phyloP scores from a whole-genome alignment of 1,140 invertebrate genomes.

The Papilio glaucus region DNA sequence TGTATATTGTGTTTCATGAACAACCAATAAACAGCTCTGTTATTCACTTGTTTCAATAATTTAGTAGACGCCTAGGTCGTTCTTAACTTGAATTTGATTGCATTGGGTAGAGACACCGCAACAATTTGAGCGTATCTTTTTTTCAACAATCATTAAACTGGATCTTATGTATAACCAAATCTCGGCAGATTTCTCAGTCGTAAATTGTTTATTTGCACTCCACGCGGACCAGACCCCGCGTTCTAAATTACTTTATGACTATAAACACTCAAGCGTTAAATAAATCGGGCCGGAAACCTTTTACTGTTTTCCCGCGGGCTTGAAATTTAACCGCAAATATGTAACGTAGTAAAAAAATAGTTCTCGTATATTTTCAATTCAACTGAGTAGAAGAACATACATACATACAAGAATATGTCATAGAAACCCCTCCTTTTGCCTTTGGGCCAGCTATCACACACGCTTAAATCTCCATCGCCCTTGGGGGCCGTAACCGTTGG shows the following conservation, averaged over 20 bases:
- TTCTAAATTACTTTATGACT: slow-evolving; percentile 11
- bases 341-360: no score
- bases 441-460: no score
- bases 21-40: no score
- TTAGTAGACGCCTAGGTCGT: not conserved
- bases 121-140: not conserved
- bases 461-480: no score
- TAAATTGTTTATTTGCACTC: slow-evolving; percentile 8
- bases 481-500: no score
- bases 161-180: not conserved
- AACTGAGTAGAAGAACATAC: no score
- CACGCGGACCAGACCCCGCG: not conserved
- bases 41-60: no score
- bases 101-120: not conserved
- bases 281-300: slow-evolving; percentile 5
- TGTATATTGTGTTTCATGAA: no score
- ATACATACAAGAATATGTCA: no score
- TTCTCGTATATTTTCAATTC: no score
- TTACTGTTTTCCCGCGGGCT: slow-evolving; percentile 23
- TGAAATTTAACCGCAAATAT: slow-evolving; percentile 11
- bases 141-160: not conserved
- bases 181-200: not conserved
- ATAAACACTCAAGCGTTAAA: slow-evolving; percentile 1
- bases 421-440: no score
- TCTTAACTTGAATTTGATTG: not conserved